A percentile compares a stretch with the other conserved stretches of the same genome.
phyloP scores from a whole-genome alignment of 2,888 invertebrate genomes.

The Norana najaformis region DNA sequence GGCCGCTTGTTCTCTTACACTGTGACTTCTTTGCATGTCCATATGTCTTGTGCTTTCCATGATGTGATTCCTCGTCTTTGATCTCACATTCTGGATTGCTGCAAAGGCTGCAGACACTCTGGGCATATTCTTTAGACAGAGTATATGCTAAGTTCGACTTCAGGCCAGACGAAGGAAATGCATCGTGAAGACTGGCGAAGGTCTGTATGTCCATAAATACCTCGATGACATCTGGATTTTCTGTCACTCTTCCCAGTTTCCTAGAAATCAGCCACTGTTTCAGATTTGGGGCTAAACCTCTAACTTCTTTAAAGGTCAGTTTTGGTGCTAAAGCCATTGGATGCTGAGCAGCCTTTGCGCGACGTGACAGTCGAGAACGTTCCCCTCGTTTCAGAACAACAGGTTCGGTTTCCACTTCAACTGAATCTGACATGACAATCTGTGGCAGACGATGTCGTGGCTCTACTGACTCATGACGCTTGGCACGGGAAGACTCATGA shows the following conservation, averaged over 20 bases:
- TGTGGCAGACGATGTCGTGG: background rate
- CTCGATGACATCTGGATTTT: constrained; percentile 19
- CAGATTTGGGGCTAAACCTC: constrained; percentile 14
- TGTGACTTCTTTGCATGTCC: constrained; percentile 15
- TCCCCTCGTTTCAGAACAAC: background rate
- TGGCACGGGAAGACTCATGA: background rate
- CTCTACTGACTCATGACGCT: background rate
- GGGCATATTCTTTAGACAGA: background rate
- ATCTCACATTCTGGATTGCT: constrained; percentile 22
- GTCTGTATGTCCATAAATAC: background rate
- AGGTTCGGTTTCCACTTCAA: background rate
- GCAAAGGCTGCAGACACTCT: constrained; percentile 16
- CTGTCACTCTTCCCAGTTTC: background rate
- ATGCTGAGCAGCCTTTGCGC: background rate
- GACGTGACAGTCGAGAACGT: background rate
- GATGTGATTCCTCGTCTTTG: background rate
- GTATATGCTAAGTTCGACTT: background rate
- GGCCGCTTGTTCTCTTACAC: background rate
- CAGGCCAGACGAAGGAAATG: background rate
- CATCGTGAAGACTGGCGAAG: background rate
- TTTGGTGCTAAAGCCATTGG: background rate
- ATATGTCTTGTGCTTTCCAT: background rate
- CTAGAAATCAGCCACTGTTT: constrained; percentile 18
- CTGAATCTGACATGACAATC: background rate
- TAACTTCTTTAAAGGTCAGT: background rate